Base-by-base conservation (phyloP, 2,113 vertebrate genomes). In the Zingel zingel region DNA sequence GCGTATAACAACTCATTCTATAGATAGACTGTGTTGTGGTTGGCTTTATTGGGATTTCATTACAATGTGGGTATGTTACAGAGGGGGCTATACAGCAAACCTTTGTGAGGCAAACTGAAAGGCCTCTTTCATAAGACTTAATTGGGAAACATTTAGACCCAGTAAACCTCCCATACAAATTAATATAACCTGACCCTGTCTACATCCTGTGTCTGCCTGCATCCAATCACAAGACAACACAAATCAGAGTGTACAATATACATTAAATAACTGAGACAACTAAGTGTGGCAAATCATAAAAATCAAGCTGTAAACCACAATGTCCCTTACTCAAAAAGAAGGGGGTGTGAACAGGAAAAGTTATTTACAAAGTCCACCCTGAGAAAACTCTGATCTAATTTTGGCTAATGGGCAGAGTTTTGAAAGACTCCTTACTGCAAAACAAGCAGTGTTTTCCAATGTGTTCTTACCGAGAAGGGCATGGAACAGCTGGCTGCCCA, bases 401-500 rank as follows among this genome's bases (percentile, higher is more conserved):
- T 53, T 43, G 48, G 54, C 27, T 19, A 6, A 19, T 71, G 15
- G 23, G 33, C 18, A 54, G 36, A 23, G 51, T 81, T 75, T 83
- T 36, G 27, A 69, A 81, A 83, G 25, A 83, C 18, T 70, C 7
- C n/a, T n/a, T 74, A 33, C 19, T 25, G 43, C 50, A 63, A 61
- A 83, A 67, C 4, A 45, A 65, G 45, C 16, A 10, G 27, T 39
- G 8, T 21, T 71, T 54, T 45, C n/a, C 5, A 5, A 13, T 48
- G 53, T 83, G 75, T 70, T 77, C 96, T 96, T 96, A 97, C 96
- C 97, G 80, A 97, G 94, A 86, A 97, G 93, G 79, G 97, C 97
- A 89, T 95, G 96, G 87, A 97, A 97, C 82, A 97, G 96, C 77
- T 96, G 96, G 86, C 97, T 97, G 79, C 92, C 95, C 86, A 97